Evolutionary conservation across 2,888 invertebrate genomes (phyloP).

Genomic region (Selenia dentaria): DNA sequence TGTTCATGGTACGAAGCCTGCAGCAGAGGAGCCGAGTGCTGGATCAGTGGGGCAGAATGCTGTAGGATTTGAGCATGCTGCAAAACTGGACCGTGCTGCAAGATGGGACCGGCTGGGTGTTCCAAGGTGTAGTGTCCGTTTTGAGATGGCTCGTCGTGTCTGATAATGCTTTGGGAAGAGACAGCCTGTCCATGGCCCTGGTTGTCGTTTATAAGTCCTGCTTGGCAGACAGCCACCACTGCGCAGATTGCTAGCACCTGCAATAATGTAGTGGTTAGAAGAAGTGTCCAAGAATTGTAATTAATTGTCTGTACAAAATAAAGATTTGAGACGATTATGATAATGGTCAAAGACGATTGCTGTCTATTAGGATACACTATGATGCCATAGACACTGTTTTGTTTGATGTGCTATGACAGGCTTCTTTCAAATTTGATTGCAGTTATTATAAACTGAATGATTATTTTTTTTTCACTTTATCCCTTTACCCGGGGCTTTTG

Average conservation of each 20-base stretch:
- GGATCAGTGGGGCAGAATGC: conserved; percentile 22
- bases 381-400: too few species aligned
- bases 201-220: conserved; percentile 59
- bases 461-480: too few species aligned
- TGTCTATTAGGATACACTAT: too few species aligned
- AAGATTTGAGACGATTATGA: too few species aligned
- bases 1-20: conserved; percentile 43
- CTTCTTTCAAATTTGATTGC: too few species aligned
- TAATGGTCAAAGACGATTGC: too few species aligned
- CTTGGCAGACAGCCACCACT: conserved; percentile 74
- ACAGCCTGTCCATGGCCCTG: conserved; percentile 65
- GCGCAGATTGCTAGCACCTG: conserved; percentile 72
- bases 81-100: conserved; percentile 36
- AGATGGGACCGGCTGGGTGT: conserved; percentile 41
- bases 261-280: conserved; percentile 9
- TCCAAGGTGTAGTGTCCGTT: conserved; percentile 39
- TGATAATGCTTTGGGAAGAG: conserved; percentile 73
- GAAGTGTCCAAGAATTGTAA: too few species aligned
- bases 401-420: too few species aligned
- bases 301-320: too few species aligned
- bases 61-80: conserved; percentile 30
- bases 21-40: conserved; percentile 31
- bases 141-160: conserved; percentile 63
- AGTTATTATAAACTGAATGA: too few species aligned
- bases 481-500: too few species aligned